phyloP scores from a whole-genome alignment of 1,140 invertebrate species.

The Contarinia nasturtii region DNA sequence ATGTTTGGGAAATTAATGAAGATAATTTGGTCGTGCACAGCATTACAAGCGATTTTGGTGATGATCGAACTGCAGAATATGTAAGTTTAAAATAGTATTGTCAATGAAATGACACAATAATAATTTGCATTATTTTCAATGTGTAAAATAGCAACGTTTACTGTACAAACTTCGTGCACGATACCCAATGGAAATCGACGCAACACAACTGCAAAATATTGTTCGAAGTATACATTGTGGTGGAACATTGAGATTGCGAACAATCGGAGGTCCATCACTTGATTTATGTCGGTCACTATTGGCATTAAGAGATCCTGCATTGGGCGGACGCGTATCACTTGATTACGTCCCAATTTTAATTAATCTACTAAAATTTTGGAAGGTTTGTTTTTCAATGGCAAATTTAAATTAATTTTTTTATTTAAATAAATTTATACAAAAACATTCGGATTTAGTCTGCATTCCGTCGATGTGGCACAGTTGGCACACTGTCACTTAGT shows the following conservation, averaged over 20 bases:
- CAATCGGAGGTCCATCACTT: slow-evolving; percentile 31
- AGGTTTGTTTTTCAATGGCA: slow-evolving; percentile 24
- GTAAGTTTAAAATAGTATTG: slow-evolving; percentile 1
- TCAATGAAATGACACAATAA: background rate
- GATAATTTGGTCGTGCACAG: slow-evolving; percentile 51
- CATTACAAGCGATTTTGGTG: slow-evolving; percentile 35
- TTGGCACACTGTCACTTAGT: slow-evolving; percentile 31
- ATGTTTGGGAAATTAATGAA: slow-evolving; percentile 62
- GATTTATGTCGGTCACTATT: slow-evolving; percentile 45
- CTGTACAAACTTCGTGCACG: slow-evolving; percentile 1
- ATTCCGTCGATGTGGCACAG: slow-evolving; percentile 29
- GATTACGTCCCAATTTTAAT: slow-evolving; percentile 38
- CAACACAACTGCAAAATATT: slow-evolving; percentile 37
- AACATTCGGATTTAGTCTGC: slow-evolving; percentile 4
- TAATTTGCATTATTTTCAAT: background rate
- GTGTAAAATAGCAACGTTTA: background rate
- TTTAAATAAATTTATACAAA: background rate
- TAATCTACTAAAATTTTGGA: slow-evolving; percentile 44
- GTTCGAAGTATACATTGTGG: slow-evolving; percentile 14
- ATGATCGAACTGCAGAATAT: slow-evolving; percentile 19
- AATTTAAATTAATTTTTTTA: background rate
- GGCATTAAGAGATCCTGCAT: slow-evolving; percentile 44
- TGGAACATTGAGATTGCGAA: slow-evolving; percentile 14
- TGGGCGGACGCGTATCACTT: slow-evolving; percentile 37
- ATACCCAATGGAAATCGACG: slow-evolving; percentile 40